These are phyloP conservation scores for Bombus huntii DNA, from an alignment of 1,140 invertebrate genomes.

Conservation along the genomic window DNA sequence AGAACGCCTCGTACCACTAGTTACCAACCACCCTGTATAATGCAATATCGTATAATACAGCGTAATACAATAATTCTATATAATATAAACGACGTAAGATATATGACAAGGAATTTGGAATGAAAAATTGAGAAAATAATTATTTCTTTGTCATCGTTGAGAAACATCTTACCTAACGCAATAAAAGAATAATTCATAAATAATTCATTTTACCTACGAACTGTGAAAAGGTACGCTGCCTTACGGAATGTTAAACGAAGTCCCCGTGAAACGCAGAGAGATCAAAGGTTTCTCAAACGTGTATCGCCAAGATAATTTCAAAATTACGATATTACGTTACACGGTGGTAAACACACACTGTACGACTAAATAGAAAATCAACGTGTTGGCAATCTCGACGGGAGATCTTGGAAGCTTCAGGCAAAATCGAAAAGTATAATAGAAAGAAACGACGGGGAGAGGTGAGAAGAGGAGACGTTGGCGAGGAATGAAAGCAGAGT, in stretches of 20 bases:
- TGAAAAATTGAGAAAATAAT: no score
- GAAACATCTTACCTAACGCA: no score
- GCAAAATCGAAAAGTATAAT: slow-evolving; percentile 8
- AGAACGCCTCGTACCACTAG: no score
- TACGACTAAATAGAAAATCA: slow-evolving; percentile 12
- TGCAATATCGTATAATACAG: no score
- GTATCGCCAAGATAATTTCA: neutral
- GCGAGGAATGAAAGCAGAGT: slow-evolving; percentile 18
- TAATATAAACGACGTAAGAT: no score
- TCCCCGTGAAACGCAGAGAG: neutral
- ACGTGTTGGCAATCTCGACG: slow-evolving; percentile 46
- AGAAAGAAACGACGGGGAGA: slow-evolving; percentile 10
- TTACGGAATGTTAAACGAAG: neutral
- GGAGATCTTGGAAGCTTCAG: slow-evolving; percentile 15
- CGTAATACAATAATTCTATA: no score
- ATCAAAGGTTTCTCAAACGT: neutral
- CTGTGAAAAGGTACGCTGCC: neutral
- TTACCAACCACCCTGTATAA: no score
- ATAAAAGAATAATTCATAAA: no score
- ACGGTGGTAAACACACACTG: neutral
- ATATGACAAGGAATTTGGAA: no score
- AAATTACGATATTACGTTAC: slow-evolving; percentile 18
- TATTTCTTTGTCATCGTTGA: no score
- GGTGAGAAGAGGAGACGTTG: neutral
- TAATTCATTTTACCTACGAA: neutral